These are phyloP conservation scores for Fistularia tabacaria DNA, from an alignment of 2,797 vertebrate species.

Conservation along the genomic window DNA sequence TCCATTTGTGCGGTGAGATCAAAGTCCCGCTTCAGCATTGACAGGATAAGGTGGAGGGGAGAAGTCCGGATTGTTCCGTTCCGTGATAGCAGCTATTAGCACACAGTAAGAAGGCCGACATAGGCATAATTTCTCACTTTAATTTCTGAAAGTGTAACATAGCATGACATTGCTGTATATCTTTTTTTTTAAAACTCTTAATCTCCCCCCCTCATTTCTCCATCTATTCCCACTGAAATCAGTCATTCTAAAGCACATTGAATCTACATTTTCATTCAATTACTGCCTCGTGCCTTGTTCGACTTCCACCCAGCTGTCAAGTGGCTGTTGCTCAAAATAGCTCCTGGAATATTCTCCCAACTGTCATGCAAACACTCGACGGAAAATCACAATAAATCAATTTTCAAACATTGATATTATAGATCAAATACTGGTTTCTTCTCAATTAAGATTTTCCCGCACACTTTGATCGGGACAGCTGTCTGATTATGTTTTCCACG, in stretches of 20 bases:
- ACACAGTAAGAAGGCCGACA: constrained; percentile 29
- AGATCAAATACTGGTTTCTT: not conserved
- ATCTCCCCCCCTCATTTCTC: not conserved
- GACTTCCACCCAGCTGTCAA: constrained; percentile 43
- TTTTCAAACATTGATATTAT: not conserved
- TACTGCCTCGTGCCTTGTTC: constrained; percentile 31
- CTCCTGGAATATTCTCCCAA: constrained; percentile 28
- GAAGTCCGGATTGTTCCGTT: constrained; percentile 30
- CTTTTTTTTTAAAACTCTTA: constrained; percentile 1
- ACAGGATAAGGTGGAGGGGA: constrained; percentile 35
- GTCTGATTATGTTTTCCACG: not conserved
- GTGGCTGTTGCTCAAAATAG: constrained; percentile 37
- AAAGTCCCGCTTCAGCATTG: constrained; percentile 52
- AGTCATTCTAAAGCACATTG: constrained; percentile 17
- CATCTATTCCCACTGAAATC: constrained; percentile 10
- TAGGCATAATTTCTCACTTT: constrained; percentile 38
- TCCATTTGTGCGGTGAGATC: constrained; percentile 38
- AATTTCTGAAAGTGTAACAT: constrained; percentile 26
- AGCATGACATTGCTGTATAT: no score
- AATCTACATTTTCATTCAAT: constrained; percentile 48
- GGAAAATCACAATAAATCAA: constrained; percentile 18
- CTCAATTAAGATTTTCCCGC: not conserved
- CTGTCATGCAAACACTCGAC: constrained; percentile 30
- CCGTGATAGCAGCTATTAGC: constrained; percentile 31
- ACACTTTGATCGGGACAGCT: constrained; percentile 2